Base-by-base conservation (phyloP, 2,888 invertebrate genomes). In the Zootermopsis nevadensis region DNA sequence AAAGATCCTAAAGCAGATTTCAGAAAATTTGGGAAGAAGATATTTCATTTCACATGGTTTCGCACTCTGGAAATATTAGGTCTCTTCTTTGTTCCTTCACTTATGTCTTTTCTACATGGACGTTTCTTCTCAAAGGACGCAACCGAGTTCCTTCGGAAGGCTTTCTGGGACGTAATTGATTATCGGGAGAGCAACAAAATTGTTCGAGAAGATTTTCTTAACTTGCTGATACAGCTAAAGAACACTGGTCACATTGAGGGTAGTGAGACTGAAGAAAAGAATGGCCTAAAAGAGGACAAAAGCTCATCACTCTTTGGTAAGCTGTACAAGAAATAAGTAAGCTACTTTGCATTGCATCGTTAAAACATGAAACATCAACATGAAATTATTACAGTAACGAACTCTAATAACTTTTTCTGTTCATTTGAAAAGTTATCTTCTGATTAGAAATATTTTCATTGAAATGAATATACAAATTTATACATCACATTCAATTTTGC, bases 1-100 rank as follows among this genome's bases (percentile, higher is more conserved):
- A 82, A 83, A 27, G 84, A 86, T 66, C 85, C 85, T 1, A 84
- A 85, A 15, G 84, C 85, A 0, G 83, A 84, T 80, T 86, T 86
- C 55, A 74, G 85, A n/a, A 77, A 83, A 35, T 85, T 85, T 77
- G 86, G 86, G 19, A 83, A 80, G 30, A 77, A 83, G 42, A 80
- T 83, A 12, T 85, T 86, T 80, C 53, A 85, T 19, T 83, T 83
- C 33, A 84, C 81, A 0, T 67, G 83, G 19, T 67, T 30, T 15
- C 66, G 84, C 27, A 80, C 83, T 12, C 30, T 85, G 31, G 85
- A 85, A 74, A 81, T 85, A 0, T 76, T 82, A n/a, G 55, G 80
- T 12, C 66, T 85, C n/a, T 84, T 84, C 77, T 83, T 85, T 48
- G 19, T 84, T 30, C 86, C 85, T 7, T 55, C 42, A 38, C 77